phyloP scores from a whole-genome alignment of 2,888 invertebrate genomes.

The Choristoneura rosaceana region DNA sequence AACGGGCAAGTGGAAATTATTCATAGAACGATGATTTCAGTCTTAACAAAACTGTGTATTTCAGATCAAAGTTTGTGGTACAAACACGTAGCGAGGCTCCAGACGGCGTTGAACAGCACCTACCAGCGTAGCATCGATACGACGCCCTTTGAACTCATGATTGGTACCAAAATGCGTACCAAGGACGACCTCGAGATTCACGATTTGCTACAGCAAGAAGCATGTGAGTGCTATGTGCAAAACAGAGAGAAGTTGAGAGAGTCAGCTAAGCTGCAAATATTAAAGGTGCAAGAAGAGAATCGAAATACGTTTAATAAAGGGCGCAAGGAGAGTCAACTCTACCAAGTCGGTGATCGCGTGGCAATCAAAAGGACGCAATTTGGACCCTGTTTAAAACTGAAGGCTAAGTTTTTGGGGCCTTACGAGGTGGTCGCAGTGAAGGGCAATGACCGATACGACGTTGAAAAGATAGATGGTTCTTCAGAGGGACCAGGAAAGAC shows the following conservation, averaged over 20 bases:
- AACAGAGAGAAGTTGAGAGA: not conserved
- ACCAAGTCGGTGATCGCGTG: not conserved
- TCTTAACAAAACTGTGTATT: not conserved
- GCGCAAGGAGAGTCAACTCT: not conserved
- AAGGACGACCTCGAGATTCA: not conserved
- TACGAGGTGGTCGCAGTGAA: constrained; percentile 4
- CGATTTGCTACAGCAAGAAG: not conserved
- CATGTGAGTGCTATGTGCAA: not conserved
- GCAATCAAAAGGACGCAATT: constrained; percentile 16
- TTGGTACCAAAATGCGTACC: not conserved
- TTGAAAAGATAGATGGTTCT: no score
- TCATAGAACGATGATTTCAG: not conserved
- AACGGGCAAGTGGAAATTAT: not conserved
- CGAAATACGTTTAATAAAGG: not conserved
- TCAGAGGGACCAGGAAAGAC: no score
- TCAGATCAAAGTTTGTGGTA: not conserved
- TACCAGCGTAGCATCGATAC: no score
- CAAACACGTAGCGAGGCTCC: not conserved
- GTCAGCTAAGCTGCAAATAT: not conserved
- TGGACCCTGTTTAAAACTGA: constrained; percentile 6
- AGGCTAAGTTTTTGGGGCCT: constrained; percentile 10
- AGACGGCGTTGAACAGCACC: no score
- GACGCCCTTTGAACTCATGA: not conserved
- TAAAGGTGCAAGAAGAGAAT: not conserved
- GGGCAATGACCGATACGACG: not conserved